Evolutionary conservation across 2,797 vertebrate genomes (phyloP).

Genomic region (Intellagama lesueurii): DNA sequence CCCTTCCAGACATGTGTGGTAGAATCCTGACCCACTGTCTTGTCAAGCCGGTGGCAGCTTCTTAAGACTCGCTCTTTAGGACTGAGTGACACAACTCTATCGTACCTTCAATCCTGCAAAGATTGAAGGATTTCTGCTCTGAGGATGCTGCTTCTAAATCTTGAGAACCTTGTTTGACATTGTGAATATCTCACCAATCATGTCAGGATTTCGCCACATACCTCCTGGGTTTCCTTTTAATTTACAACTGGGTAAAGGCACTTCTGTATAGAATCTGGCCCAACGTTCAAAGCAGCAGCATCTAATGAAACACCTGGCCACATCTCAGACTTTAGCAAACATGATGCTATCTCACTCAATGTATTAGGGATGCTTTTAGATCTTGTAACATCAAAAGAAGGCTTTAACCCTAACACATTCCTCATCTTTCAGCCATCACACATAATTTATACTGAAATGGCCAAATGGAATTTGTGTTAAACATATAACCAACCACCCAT

Average conservation of each 20-base stretch:
- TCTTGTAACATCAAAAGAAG: conserved; percentile 33
- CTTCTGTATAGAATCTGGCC: not conserved
- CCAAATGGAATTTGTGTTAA: conserved; percentile 3
- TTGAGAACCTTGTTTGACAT: not conserved
- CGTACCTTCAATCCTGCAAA: not conserved
- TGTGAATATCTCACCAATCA: not conserved
- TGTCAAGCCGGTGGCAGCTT: not conserved
- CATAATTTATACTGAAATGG: conserved; percentile 20
- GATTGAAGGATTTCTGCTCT: not conserved
- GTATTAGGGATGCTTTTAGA: conserved; percentile 25
- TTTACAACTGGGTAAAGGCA: not conserved
- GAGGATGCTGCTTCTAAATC: not conserved
- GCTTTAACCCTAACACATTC: conserved; percentile 1
- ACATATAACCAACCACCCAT: not conserved
- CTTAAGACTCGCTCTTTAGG: not conserved
- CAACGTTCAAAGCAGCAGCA: conserved; percentile 18
- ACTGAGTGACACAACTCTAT: not conserved
- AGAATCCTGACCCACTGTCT: not conserved
- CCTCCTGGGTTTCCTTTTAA: not conserved
- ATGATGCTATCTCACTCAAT: conserved; percentile 13
- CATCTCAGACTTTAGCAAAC: conserved; percentile 25
- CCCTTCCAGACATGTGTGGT: not conserved
- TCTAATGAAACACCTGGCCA: conserved; percentile 18
- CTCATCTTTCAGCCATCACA: conserved; percentile 16
- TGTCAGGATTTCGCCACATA: not conserved